Evolutionary conservation across 2,113 vertebrate genomes (phyloP).

Genomic region (Lophura nycthemera): DNA sequence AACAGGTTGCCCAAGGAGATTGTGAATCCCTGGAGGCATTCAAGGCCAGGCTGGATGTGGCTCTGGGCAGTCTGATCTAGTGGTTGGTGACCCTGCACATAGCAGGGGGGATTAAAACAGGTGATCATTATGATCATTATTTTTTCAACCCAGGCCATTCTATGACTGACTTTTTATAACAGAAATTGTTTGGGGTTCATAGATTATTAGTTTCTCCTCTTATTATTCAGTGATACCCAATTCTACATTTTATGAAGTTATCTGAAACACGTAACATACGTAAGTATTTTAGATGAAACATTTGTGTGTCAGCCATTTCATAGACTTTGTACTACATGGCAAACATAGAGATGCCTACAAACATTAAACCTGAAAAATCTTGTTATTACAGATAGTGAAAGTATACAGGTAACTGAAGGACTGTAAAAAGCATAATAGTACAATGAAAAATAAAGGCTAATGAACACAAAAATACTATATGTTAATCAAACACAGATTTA

Average conservation of each 20-base stretch:
- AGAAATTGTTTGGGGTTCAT: not conserved
- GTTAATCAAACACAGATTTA: not conserved
- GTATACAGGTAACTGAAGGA: not conserved
- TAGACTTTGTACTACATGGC: not conserved
- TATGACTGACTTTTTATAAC: not conserved
- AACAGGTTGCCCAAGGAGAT: too few relatives aligned
- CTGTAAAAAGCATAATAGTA: not conserved
- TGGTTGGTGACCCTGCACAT: too few relatives aligned
- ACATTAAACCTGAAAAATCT: not conserved
- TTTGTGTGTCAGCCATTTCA: not conserved
- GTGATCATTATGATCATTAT: too few relatives aligned
- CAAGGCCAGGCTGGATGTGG: too few relatives aligned
- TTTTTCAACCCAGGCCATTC: too few relatives aligned
- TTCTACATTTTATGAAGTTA: not conserved
- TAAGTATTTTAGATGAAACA: not conserved
- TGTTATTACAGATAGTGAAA: not conserved
- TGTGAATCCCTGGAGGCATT: too few relatives aligned
- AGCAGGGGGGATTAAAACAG: too few relatives aligned
- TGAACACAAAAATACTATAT: not conserved
- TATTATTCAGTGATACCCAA: not conserved
- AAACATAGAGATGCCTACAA: not conserved
- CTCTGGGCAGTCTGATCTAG: too few relatives aligned
- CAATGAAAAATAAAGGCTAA: not conserved
- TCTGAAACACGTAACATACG: fast-evolving
- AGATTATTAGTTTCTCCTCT: not conserved